phyloP scores from a whole-genome alignment of 2,888 invertebrate genomes.

The Tetragnatha montana region DNA sequence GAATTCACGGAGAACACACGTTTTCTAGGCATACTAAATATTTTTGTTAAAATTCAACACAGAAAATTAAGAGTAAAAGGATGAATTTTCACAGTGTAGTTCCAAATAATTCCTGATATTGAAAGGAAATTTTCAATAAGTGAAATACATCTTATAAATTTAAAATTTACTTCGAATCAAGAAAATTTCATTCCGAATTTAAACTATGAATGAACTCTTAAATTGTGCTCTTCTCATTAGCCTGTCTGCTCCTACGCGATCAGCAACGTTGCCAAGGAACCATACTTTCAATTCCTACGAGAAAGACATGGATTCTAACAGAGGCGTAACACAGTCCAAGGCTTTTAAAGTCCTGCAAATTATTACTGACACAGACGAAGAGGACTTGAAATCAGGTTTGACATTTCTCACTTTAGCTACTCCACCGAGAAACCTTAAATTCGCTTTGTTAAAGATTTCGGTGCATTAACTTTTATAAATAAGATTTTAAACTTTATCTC shows the following conservation, averaged over 20 bases:
- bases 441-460: background rate
- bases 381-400: slow-evolving; percentile 14
- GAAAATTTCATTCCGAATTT: too few species aligned
- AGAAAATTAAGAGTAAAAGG: too few species aligned
- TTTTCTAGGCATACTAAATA: too few species aligned
- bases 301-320: slow-evolving; percentile 27
- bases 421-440: background rate
- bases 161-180: too few species aligned
- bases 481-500: too few species aligned
- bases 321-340: slow-evolving; percentile 63
- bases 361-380: slow-evolving; percentile 74
- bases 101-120: too few species aligned
- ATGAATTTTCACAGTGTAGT: too few species aligned
- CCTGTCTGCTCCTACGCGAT: slow-evolving; percentile 20
- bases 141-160: too few species aligned
- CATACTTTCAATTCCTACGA: slow-evolving; percentile 52
- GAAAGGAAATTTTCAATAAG: too few species aligned
- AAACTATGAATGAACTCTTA: too few species aligned
- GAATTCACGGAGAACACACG: too few species aligned
- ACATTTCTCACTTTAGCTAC: background rate
- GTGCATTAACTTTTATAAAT: background rate
- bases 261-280: slow-evolving; percentile 60
- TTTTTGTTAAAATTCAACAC: too few species aligned
- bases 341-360: slow-evolving; percentile 74
- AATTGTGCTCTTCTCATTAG: background rate